Evolutionary conservation across 2,888 invertebrate genomes (phyloP).

Genomic region (Nomada flava): DNA sequence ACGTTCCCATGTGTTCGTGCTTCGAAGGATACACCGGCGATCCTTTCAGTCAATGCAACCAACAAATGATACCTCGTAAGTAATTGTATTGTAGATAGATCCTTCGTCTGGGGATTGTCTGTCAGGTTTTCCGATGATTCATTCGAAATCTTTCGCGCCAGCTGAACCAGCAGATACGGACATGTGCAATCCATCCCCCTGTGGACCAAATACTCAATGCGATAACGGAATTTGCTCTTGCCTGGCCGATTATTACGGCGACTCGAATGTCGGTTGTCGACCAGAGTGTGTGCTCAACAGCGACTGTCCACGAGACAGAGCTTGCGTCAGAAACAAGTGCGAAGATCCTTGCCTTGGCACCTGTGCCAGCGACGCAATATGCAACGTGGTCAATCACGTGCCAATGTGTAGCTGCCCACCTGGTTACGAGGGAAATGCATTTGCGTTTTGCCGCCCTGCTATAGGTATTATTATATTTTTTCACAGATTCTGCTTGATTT

Average conservation of each 20-base stretch:
- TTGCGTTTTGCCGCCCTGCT: constrained; percentile 81
- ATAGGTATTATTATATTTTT: constrained; percentile 76
- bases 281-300: constrained; percentile 89
- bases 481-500: neutral
- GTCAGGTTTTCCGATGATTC: neutral
- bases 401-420: constrained; percentile 90
- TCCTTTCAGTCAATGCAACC: constrained; percentile 87
- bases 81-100: constrained; percentile 78
- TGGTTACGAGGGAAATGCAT: constrained; percentile 84
- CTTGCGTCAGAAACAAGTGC: constrained; percentile 91
- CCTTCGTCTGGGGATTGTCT: neutral
- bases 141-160: constrained; percentile 13
- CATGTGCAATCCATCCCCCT: constrained; percentile 93
- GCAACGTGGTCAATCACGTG: constrained; percentile 91
- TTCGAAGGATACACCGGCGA: constrained; percentile 81
- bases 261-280: constrained; percentile 85
- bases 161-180: constrained; percentile 83
- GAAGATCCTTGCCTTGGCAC: constrained; percentile 91
- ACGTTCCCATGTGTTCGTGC: constrained; percentile 84
- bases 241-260: constrained; percentile 86
- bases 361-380: constrained; percentile 91
- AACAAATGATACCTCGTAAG: constrained; percentile 88
- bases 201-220: constrained; percentile 89
- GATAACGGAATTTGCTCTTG: constrained; percentile 88
- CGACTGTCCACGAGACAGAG: constrained; percentile 89